A percentile compares a stretch with the other conserved stretches of the same genome.
Evolutionary conservation across 2,888 invertebrate genomes (phyloP).

Genomic region (Caenorhabditis uteleia): DNA sequence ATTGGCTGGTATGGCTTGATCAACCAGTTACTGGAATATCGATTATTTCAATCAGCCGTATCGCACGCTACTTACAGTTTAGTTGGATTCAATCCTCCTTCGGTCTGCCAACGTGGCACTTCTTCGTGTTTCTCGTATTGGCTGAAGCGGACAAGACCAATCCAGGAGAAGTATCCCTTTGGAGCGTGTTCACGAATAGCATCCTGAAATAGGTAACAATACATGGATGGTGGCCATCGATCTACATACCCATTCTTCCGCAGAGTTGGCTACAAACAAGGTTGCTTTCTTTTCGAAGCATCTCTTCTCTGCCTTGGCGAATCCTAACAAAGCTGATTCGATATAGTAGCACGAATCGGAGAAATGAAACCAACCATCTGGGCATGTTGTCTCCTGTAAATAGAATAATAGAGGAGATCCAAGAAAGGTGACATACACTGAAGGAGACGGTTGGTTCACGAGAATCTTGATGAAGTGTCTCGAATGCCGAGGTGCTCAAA

Average conservation of each 20-base stretch:
- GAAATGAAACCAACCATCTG: slow-evolving; percentile 40
- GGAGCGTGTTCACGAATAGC: slow-evolving; percentile 14
- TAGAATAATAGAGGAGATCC: too few relatives aligned
- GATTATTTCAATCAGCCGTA: too few relatives aligned
- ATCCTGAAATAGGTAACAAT: slow-evolving; percentile 4
- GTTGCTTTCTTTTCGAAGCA: slow-evolving; percentile 36
- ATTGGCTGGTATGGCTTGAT: slow-evolving; percentile 33
- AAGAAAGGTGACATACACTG: slow-evolving; percentile 3
- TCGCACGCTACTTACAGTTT: slow-evolving; percentile 33
- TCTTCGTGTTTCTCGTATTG: slow-evolving; percentile 34
- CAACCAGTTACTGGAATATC: slow-evolving; percentile 45
- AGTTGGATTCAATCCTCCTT: slow-evolving; percentile 30
- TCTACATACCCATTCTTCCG: slow-evolving; percentile 36
- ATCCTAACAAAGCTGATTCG: slow-evolving; percentile 28
- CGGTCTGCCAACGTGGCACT: slow-evolving; percentile 36
- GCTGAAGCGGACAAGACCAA: slow-evolving; percentile 34
- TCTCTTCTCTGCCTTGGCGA: slow-evolving; percentile 35
- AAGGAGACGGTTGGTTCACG: slow-evolving; percentile 13
- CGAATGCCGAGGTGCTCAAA: slow-evolving; percentile 28
- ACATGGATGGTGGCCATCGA: background rate
- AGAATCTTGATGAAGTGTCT: slow-evolving; percentile 10
- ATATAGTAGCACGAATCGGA: slow-evolving; percentile 44
- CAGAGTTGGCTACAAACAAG: slow-evolving; percentile 43
- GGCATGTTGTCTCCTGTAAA: slow-evolving; percentile 22
- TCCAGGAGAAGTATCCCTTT: slow-evolving; percentile 37